Evolutionary conservation across 2,113 vertebrate genomes (phyloP), one percentile per base, ranked within the genome.

Genomic region (Butorides virescens): DNA sequence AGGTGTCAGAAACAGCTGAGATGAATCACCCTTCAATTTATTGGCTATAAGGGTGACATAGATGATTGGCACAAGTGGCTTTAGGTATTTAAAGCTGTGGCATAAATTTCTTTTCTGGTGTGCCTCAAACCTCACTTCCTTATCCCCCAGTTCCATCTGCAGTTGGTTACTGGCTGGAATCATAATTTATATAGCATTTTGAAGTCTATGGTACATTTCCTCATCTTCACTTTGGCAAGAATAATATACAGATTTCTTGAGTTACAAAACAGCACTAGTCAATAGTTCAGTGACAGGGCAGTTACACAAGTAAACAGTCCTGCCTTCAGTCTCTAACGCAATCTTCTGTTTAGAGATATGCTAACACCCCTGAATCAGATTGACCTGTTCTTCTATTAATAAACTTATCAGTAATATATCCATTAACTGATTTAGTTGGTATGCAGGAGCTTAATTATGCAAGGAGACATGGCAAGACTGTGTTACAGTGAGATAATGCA

Each of bases 331-430:
- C 47, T 68, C 49, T 82, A 84, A 92, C 4, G 7, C 7, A 88
- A 39, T 93, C 82, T 90, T 93, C 66, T 86, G 26, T 61, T 94
- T 86, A 86, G 78, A 94, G 58, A 88, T 93, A 92, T 58, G 66
- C 34, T 85, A 87, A 81, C 36, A 2, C 9, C 62, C 86, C 78
- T 72, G 34, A 80, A 82, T 95, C 71, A 46, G 53, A 83, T 86
- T 86, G 58, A 79, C 39, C 79, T 78, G 18, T 61, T 61, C 66
- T 93, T 88, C 78, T 90, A 44, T 93, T 90, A 94, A 93, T 90
- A 95, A 95, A 79, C 66, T 92, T 88, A 92, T 72, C 82, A 80
- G 58, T 42, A 44, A 79, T 83, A 79, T 46, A 85, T 67, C 62
- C 52, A 84, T 85, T 90, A 76, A 52, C 75, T 70, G 66, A 86